Conservation (phyloP, 2,113 vertebrate species). For the Panthera tigris region DNA sequence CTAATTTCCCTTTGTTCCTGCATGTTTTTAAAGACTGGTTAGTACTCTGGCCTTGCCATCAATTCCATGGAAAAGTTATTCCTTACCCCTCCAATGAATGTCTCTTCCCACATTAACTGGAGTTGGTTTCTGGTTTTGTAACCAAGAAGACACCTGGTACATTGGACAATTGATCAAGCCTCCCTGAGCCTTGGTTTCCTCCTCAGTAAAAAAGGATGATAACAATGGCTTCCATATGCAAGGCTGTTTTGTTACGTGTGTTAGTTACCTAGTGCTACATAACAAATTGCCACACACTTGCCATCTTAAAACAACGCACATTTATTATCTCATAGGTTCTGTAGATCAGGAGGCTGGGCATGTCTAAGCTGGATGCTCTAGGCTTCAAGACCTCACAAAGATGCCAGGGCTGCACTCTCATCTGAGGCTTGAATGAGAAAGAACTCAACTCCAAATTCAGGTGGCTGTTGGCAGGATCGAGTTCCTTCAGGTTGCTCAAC, state of each 20-base stretch:
- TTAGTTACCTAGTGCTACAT: neutral
- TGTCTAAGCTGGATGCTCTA: neutral
- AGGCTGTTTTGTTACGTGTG: neutral
- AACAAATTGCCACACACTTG: neutral
- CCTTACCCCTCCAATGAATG: neutral
- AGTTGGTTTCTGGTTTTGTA: conserved; percentile 38
- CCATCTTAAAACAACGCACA: neutral
- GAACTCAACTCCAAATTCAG: neutral
- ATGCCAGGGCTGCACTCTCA: neutral
- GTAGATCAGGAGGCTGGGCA: neutral
- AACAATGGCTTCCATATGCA: neutral
- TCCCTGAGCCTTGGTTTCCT: neutral
- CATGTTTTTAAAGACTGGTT: neutral
- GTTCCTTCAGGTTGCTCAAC: neutral
- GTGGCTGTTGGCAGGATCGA: neutral
- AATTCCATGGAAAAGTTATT: neutral
- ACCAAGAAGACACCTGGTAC: neutral
- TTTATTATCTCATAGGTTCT: neutral
- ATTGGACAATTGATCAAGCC: neutral
- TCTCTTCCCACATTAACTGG: neutral
- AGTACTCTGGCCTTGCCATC: neutral
- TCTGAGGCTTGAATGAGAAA: neutral
- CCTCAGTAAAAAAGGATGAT: neutral
- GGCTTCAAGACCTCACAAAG: neutral
- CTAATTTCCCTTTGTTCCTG: neutral